phyloP scores from a whole-genome alignment of 2,113 vertebrate genomes.

The Gobius niger region DNA sequence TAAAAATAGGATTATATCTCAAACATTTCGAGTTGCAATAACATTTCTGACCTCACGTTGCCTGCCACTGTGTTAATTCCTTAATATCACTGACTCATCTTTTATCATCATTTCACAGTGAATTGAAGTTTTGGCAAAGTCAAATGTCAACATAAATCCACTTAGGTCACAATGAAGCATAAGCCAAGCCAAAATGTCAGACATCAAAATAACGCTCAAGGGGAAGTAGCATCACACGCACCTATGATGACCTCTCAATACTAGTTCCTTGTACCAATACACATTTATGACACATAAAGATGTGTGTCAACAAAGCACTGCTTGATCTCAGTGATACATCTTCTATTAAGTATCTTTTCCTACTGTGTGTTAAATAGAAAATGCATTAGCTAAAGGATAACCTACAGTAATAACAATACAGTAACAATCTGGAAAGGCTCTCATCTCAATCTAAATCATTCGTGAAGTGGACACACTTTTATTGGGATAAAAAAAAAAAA shows the following conservation, averaged over 20 bases:
- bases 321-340: not conserved
- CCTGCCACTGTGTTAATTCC: not conserved
- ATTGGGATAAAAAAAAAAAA: no score
- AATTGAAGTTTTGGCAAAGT: not conserved
- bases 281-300: not conserved
- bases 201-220: not conserved
- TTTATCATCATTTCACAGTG: not conserved
- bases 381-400: no score
- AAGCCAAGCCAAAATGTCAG: not conserved
- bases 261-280: not conserved
- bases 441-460: no score
- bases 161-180: not conserved
- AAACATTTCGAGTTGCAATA: not conserved
- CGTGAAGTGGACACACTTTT: no score
- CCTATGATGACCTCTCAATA: not conserved
- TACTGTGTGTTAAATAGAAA: not conserved
- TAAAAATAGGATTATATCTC: no score
- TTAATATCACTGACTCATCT: not conserved
- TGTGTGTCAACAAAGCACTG: not conserved
- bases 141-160: not conserved
- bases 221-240: not conserved
- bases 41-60: not conserved
- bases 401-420: no score
- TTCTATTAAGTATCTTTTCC: not conserved
- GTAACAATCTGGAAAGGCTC: no score